phyloP scores from a whole-genome alignment of 2,113 vertebrate species.

The Pomatostomus ruficeps region DNA sequence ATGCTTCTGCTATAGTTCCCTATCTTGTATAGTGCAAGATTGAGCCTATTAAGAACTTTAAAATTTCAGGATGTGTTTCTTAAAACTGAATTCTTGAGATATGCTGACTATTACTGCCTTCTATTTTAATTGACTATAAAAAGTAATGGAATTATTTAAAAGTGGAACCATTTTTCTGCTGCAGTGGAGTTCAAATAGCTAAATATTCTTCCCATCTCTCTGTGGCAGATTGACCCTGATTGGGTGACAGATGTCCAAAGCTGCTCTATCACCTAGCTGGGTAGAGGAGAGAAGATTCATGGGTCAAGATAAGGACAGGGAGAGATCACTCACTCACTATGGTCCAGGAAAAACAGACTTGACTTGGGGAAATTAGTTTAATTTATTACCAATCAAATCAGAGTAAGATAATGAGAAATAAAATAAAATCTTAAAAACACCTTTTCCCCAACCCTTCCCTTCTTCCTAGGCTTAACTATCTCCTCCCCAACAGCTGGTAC shows the following conservation, averaged over 20 bases:
- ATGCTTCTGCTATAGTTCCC: not conserved
- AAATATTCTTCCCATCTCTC: not conserved
- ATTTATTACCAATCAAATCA: not conserved
- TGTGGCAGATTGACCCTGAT: not conserved
- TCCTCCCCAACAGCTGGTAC: not conserved
- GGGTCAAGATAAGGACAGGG: fast-evolving
- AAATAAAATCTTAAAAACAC: not conserved
- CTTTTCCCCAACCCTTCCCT: no score
- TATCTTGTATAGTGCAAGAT: not conserved
- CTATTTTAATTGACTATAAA: not conserved
- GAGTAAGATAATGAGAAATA: not conserved
- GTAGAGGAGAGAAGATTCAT: not conserved
- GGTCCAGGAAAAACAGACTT: not conserved
- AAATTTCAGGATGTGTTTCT: not conserved
- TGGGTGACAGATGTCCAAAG: not conserved
- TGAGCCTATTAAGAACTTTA: not conserved
- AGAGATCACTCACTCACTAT: not conserved
- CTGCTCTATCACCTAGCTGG: not conserved
- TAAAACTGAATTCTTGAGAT: not conserved
- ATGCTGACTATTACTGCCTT: not conserved
- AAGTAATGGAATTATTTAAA: not conserved
- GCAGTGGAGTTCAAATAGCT: not conserved
- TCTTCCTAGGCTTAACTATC: not conserved
- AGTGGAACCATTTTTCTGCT: not conserved
- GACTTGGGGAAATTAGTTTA: not conserved